A percentile compares a stretch with the other conserved stretches of the same genome.
phyloP scores from a whole-genome alignment of 2,113 vertebrate genomes.

The Myrmecophaga tridactyla region DNA sequence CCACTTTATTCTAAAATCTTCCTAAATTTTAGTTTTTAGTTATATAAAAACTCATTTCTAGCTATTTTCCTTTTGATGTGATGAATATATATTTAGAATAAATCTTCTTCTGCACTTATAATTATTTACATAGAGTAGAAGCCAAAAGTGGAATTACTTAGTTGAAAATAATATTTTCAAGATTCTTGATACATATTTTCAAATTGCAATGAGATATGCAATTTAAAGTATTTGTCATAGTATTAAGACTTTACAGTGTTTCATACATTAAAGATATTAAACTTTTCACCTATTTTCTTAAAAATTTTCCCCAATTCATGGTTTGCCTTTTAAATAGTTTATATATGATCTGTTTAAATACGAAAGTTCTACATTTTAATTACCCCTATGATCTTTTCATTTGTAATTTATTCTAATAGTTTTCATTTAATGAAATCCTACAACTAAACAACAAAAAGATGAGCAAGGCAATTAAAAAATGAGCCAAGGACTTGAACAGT shows the following conservation, averaged over 20 bases:
- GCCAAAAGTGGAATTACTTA: not conserved
- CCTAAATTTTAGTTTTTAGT: not conserved
- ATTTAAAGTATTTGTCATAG: not conserved
- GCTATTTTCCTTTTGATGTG: not conserved
- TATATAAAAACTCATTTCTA: not conserved
- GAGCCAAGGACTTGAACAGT: too few species aligned
- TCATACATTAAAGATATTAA: not conserved
- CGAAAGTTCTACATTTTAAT: not conserved
- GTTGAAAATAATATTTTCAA: not conserved
- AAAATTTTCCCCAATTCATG: not conserved
- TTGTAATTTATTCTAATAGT: not conserved
- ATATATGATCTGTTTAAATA: not conserved
- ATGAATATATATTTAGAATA: not conserved
- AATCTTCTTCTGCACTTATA: not conserved
- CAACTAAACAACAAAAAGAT: too few species aligned
- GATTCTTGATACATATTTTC: not conserved
- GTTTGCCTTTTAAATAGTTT: not conserved
- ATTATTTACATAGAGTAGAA: not conserved
- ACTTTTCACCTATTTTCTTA: not conserved
- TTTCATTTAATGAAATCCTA: not conserved
- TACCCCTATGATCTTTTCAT: not conserved
- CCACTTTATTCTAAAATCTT: not conserved
- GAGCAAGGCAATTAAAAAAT: too few species aligned
- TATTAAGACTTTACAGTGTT: not conserved
- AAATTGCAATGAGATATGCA: not conserved